Base-by-base conservation (phyloP, 2,888 invertebrate genomes). In the Myathropa florea region DNA sequence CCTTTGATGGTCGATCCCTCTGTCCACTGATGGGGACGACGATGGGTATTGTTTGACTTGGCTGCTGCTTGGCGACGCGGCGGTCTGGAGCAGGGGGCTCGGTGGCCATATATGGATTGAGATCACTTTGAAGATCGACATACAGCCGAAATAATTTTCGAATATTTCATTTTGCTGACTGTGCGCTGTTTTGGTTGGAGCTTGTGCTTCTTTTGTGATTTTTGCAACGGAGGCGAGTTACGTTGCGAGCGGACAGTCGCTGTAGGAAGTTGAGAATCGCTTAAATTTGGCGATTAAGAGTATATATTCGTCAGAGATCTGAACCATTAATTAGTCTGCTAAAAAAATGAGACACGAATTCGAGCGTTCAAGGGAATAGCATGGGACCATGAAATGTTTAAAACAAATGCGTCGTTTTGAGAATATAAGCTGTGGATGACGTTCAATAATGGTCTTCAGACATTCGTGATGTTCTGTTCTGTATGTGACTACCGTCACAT, bases 41-140 rank as follows among this genome's bases (percentile, higher is more conserved):
- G 55, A 1, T 55, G 55, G 70, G 71, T 76, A 71, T 64, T 73
- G 71, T 57, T 36, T 10, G 57, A 26, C 24, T 46, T 26, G 60
- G 30, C 21, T 36, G 39, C 36, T 46, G 55, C 36, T n/a, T 33
- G 33, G 12, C 33, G 23, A 71, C 65, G 12, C 33, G 23, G 65
- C 65, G 65, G 64, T 61, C 79, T 23, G 57, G 70, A 12, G 9
- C 3, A 9, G 9, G 10, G 12, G 12, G 10, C 7, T 3, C 18
- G 53, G 57, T 75, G 68, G 18, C 78, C 87, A 80, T 83, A 80
- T 67, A 87, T 83, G 87, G 83, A 72, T 76, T 72, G 30, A 79
- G 87, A 83, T 87, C 87, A 79, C 78, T 87, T 87, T 87, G 75
- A 78, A 39, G 73, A 75, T 67, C 82, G 65, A 78, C 68, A 82